phyloP scores from a whole-genome alignment of 2,797 vertebrate species.

The Smutsia temminckii region DNA sequence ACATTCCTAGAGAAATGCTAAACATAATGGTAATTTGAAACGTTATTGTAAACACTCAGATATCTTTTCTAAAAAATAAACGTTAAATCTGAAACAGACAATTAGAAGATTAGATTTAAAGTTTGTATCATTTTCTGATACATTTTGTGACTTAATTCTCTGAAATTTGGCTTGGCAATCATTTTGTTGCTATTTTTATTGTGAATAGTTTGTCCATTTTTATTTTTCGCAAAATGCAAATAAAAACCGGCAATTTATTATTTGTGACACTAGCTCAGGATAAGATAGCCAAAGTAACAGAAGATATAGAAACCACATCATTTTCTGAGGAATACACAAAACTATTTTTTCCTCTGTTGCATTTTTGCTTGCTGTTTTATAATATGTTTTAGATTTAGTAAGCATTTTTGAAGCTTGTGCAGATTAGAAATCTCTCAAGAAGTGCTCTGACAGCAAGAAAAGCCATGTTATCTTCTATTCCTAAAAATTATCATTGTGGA shows the following conservation, averaged over 20 bases:
- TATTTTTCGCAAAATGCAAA: neutral
- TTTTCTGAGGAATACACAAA: neutral
- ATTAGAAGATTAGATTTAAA: neutral
- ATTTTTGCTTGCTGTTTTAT: neutral
- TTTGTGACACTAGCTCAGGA: neutral
- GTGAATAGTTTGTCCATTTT: neutral
- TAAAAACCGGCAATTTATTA: neutral
- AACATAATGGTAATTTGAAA: neutral
- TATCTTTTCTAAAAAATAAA: neutral
- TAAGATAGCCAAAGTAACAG: neutral
- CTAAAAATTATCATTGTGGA: neutral
- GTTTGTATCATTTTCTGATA: neutral
- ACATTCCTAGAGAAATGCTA: neutral
- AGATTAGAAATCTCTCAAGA: constrained; percentile 51
- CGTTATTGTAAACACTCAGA: neutral
- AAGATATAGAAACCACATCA: neutral
- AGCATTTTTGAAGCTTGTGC: constrained; percentile 20
- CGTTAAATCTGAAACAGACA: neutral
- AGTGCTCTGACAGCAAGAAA: constrained; percentile 18
- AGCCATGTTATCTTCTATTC: neutral
- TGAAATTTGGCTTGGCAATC: neutral
- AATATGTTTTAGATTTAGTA: constrained; percentile 18
- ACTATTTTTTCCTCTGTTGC: neutral
- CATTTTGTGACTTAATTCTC: neutral
- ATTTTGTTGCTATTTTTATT: neutral